Base-by-base conservation (phyloP, 2,797 vertebrate genomes). In the Numenius phaeopus region DNA sequence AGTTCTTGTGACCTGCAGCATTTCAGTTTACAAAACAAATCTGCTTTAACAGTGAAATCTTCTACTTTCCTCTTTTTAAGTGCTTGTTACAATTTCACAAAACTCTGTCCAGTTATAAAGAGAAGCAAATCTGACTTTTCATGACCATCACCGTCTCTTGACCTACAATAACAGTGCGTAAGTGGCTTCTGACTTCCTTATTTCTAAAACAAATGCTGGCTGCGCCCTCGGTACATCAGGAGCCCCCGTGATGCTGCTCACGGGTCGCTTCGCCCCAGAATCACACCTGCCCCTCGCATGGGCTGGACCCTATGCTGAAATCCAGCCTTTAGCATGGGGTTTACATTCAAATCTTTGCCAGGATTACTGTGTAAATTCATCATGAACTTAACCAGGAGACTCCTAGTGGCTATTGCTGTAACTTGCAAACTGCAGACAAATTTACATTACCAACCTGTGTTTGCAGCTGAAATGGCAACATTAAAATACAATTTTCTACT, bases 401-500 rank as follows among this genome's bases (percentile, higher is more conserved):
- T 94, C 73, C 92, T 82, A 49, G 87, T 88, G 96, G 77, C 91
- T 80, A 3, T 14, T 42, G 27, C 91, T 90, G 77, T 75, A 46
- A 47, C 95, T 90, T 89, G 82, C 96, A 89, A 89, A 71, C 54
- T 32, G 32, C 83, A 64, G 73, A 72, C 1, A 1, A 54, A 66
- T 83, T 82, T 50, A 59, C 17, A 3, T 82, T 89, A 39, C 82
- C 39, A 34, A 77, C 76, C 44, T 32, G 10, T 4, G 14, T 66
- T 70, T 80, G 59, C 54, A 39, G 77, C 85, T 67, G 88, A 96
- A 92, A 75, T 20, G 57, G 79, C 88, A 89, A 58, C 42, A 17
- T 46, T 62, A 84, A 95, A 83, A 71, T 50, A 15, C 6, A 59
- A 22, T 84, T 96, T 94, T 85, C 88, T 94, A 83, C 71, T 97